phyloP scores from a whole-genome alignment of 2,113 vertebrate genomes.

The Siniperca chuatsi region DNA sequence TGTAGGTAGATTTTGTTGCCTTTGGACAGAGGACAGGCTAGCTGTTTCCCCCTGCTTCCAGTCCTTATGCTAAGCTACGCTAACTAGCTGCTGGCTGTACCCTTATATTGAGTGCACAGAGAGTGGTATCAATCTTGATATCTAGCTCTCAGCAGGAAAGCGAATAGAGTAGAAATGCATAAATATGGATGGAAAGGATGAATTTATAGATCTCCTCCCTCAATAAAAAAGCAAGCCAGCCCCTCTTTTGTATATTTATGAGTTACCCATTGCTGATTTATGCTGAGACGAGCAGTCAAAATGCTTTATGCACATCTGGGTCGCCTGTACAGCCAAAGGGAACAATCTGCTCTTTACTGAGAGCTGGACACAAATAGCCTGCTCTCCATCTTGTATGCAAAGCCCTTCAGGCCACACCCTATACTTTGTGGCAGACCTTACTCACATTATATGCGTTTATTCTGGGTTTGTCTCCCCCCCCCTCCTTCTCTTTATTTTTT shows the following conservation, averaged over 20 bases:
- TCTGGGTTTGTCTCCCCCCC: conserved; percentile 64
- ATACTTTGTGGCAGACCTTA: conserved; percentile 84
- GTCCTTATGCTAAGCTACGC: conserved; percentile 15
- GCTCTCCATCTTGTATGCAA: conserved; percentile 71
- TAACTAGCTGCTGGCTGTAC: neutral
- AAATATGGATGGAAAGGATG: neutral
- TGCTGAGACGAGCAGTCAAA: conserved; percentile 38
- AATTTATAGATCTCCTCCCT: neutral
- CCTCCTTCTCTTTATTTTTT: conserved; percentile 38
- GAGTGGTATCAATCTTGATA: neutral
- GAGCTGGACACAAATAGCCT: conserved; percentile 80
- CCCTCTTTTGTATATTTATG: conserved; percentile 6
- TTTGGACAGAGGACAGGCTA: neutral
- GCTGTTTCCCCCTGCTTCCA: neutral
- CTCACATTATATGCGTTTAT: conserved; percentile 79
- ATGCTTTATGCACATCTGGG: conserved; percentile 59
- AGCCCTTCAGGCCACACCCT: conserved; percentile 82
- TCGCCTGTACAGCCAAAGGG: conserved; percentile 47
- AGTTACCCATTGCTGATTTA: conserved; percentile 43
- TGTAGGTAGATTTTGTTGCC: neutral
- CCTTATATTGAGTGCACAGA: neutral
- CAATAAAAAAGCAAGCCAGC: neutral
- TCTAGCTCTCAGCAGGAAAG: neutral
- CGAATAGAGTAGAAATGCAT: neutral
- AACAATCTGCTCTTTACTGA: conserved; percentile 67